These are phyloP conservation scores for Acrobasis repandana DNA, from an alignment of 2,888 invertebrate species.

Conservation along the genomic window DNA sequence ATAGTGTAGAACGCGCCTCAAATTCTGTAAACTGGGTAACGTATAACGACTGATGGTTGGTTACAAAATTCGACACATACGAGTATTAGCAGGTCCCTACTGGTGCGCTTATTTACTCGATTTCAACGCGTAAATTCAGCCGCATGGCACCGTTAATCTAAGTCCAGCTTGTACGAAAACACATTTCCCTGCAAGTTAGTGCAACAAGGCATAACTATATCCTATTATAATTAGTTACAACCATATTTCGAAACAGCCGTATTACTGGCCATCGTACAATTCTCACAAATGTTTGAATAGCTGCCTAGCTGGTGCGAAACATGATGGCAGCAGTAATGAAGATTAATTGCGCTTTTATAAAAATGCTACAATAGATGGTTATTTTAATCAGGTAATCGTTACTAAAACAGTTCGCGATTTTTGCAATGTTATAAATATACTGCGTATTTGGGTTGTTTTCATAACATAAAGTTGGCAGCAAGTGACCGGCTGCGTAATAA, in stretches of 20 bases:
- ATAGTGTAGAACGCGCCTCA: conserved; percentile 66
- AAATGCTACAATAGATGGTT: neutral
- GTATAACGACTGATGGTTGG: conserved; percentile 59
- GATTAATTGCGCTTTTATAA: neutral
- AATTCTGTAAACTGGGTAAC: conserved; percentile 60
- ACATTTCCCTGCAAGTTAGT: conserved; percentile 28
- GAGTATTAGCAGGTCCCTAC: conserved; percentile 43
- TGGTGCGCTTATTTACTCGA: conserved; percentile 51
- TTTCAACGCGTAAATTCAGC: conserved; percentile 53
- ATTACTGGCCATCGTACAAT: neutral
- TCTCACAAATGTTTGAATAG: conserved; percentile 5
- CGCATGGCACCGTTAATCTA: conserved; percentile 52
- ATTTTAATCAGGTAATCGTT: neutral
- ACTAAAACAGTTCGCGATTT: neutral
- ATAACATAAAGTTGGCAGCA: neutral
- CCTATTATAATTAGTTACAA: conserved; percentile 27
- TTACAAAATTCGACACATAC: conserved; percentile 61
- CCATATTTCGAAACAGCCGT: conserved; percentile 5
- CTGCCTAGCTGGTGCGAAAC: neutral
- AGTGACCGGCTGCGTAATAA: conserved; percentile 20
- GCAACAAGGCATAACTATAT: conserved; percentile 32
- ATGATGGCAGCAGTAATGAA: neutral
- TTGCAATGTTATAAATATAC: neutral
- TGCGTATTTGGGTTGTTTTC: neutral
- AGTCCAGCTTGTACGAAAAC: conserved; percentile 36